These are phyloP conservation scores for Danio albolineatus DNA, from an alignment of 2,797 vertebrate genomes.

Conservation along the genomic window DNA sequence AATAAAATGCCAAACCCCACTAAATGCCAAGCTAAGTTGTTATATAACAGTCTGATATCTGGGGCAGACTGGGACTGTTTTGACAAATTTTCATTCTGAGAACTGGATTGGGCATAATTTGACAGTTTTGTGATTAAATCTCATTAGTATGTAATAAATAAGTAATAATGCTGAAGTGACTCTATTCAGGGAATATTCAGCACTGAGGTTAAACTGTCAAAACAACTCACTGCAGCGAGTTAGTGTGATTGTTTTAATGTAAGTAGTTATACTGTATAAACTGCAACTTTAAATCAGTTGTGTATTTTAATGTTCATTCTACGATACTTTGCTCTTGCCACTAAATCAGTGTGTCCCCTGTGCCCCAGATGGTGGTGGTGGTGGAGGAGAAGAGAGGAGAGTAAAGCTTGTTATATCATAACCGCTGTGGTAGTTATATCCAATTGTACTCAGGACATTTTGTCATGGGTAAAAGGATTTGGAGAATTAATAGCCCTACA, in stretches of 20 bases:
- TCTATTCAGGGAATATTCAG: not conserved
- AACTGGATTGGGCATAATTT: not conserved
- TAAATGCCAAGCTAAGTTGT: conserved; percentile 3
- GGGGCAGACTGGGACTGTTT: conserved; percentile 2
- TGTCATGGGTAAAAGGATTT: conserved; percentile 23
- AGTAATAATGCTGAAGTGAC: not conserved
- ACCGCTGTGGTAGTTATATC: conserved; percentile 10
- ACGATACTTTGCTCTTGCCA: not conserved
- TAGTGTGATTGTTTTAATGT: not conserved
- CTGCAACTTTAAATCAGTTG: too few species aligned
- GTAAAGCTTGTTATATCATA: conserved; percentile 55
- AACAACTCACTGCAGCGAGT: not conserved
- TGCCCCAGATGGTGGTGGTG: conserved; percentile 7
- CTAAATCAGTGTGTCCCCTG: not conserved
- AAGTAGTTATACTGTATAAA: not conserved
- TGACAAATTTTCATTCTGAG: not conserved
- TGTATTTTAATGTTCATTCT: not conserved
- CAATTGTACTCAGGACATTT: conserved; percentile 31
- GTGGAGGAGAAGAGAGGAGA: not conserved
- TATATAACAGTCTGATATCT: conserved; percentile 30
- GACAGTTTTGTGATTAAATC: not conserved
- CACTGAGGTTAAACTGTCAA: not conserved
- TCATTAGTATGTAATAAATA: not conserved
- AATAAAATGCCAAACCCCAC: conserved; percentile 6
- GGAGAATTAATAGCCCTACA: conserved; percentile 17